phyloP scores from a whole-genome alignment of 2,888 invertebrate species.

The Helleia helle region DNA sequence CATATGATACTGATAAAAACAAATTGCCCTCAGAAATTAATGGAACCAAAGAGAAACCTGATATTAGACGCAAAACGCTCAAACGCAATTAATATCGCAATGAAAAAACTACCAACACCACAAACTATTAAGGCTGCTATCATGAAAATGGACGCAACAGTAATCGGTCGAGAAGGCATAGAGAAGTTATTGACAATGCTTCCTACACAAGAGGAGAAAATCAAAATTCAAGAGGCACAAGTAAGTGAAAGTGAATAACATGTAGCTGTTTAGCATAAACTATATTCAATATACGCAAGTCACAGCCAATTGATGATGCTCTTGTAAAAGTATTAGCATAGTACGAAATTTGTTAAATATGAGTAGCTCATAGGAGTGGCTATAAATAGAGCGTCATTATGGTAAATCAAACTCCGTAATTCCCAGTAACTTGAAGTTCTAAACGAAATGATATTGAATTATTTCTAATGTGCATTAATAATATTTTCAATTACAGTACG shows the following conservation, averaged over 20 bases:
- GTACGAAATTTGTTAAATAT: no score
- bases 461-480: background rate
- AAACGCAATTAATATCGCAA: conserved; percentile 99
- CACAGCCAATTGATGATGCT: no score
- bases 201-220: conserved; percentile 96
- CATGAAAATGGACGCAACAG: conserved; percentile 98
- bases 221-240: conserved; percentile 97
- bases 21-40: conserved; percentile 45
- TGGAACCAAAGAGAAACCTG: conserved; percentile 72
- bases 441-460: no score
- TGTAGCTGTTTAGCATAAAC: background rate
- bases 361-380: no score
- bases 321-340: no score
- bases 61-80: conserved; percentile 98
- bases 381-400: no score
- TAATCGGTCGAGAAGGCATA: conserved; percentile 98
- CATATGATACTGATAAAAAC: no score
- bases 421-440: no score
- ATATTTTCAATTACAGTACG: conserved; percentile 62
- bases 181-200: conserved; percentile 98
- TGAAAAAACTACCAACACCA: conserved; percentile 98
- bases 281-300: no score
- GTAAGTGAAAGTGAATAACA: conserved; percentile 25
- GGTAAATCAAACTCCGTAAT: no score
- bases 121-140: conserved; percentile 99